Evolutionary conservation across 2,888 invertebrate species (phyloP), one percentile per base, ranked within the genome.

Genomic region (Sarcophaga caerulescens): DNA sequence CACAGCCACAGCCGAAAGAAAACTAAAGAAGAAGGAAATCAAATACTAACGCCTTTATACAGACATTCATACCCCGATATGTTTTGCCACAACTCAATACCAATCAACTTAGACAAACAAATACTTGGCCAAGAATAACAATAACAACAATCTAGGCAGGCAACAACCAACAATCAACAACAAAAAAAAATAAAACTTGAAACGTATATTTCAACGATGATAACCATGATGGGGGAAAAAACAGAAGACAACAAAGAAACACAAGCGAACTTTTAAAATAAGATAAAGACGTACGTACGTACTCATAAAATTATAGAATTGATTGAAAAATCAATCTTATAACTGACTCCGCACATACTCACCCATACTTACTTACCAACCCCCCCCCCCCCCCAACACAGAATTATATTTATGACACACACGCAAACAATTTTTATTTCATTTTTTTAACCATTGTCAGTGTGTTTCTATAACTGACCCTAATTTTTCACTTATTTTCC

Each of bases 281-380:
- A 70, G 17, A 62, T 63, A 71, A 68, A 52, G 17, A 52, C 14
- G 5, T 17, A 52, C 5, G 52, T 17, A 52, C 47, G 3, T 35
- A 60, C n/a, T 44, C 19, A 35, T 47, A 77, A 73, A 73, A 52
- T 66, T 57, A 25, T 60, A 35, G 66, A 66, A 60, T n/a, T 82
- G 71, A 77, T 77, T n/a, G 77, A 62, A 78, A 83, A 73, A 68
- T 82, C 77, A 73, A 74, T 60, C 23, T n/a, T 4, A 57, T 44
- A 78, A 82, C 23, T 25, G 52, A 52, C 52, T 52, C 14, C 1
- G 1, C 11, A 65, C 35, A 21, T 76, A 68, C 21, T 19, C 17
- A 62, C 23, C 59, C 19, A 47, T 3, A 63, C 44, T 52, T 25
- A 17, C 47, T n/a, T 57, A 17, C 8, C 14, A 23, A 6, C 8